Base-by-base conservation (phyloP, 1,140 invertebrate species). In the Bombus superbus region DNA sequence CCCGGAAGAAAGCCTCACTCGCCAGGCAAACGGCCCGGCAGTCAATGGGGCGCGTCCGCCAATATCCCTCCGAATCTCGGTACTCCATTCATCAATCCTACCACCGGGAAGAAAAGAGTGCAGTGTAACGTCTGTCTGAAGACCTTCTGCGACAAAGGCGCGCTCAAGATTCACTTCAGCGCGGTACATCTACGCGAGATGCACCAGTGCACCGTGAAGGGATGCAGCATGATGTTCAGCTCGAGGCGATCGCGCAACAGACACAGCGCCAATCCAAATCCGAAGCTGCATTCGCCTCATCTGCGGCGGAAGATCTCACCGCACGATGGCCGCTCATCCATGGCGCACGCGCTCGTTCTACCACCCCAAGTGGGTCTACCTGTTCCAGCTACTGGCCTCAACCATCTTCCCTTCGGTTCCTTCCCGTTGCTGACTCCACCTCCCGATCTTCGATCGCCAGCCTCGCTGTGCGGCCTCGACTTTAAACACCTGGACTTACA, bases 151-250 rank as follows among this genome's bases (percentile, higher is more conserved):
- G 99, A 99, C 96, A 99, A 99, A 96, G 99, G 99, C 78, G 99
- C 99, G 1, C 96, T 99, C 2, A 99, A 99, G 95, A 99, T 99
- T 40, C 99, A 99, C 94, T 99, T 99, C 93, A 99, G 99, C 72
- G 99, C 99, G 0, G 99, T 99, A 11, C 99, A 99, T 95, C 94
- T 99, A 81, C 97, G 98, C 35, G 99, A 99, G 96, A 99, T 99
- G 99, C 99, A 99, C 95, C 99, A 99, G 94, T 99, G 99, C 94
- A 99, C 99, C 1, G 98, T 99, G 1, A 98, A 99, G 92, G 99
- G 99, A 1, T 99, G 99, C 95, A 99, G 98, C 93, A 99, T 99
- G 98, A 99, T 99, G 98, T 99, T 99, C 94, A 99, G 98, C 94
- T 99, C 98, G 25, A 96, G 99, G 87, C 96, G 99, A 83, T 99